Evolutionary conservation across 2,113 vertebrate species (phyloP).

Genomic region (Ageneiosus marmoratus): DNA sequence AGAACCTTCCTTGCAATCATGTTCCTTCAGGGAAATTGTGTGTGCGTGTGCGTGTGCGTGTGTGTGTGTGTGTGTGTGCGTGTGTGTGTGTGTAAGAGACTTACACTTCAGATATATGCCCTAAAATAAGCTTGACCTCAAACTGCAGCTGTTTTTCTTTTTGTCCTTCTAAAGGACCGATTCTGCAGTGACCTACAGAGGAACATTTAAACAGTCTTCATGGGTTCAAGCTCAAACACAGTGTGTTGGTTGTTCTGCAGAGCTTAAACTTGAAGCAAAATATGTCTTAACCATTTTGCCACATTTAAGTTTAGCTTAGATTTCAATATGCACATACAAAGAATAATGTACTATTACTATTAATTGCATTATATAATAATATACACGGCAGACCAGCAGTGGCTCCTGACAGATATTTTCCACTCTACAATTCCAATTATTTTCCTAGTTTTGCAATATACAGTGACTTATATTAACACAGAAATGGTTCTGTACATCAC

Average conservation of each 20-base stretch:
- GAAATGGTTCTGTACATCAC: not conserved
- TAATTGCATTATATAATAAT: not conserved
- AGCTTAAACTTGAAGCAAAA: not conserved
- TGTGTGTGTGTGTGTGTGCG: not conserved
- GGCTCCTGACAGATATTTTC: not conserved
- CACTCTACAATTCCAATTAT: not conserved
- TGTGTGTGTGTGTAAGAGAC: not conserved
- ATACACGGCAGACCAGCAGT: not conserved
- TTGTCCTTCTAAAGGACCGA: not conserved
- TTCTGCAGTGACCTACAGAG: slow-evolving; percentile 26
- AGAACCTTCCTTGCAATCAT: slow-evolving; percentile 13
- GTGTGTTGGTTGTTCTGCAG: not conserved
- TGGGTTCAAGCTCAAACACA: slow-evolving; percentile 2
- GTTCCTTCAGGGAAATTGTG: slow-evolving; percentile 29
- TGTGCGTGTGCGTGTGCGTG: slow-evolving; percentile 24
- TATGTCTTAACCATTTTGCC: not conserved
- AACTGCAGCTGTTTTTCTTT: slow-evolving; percentile 21
- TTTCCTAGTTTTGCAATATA: not conserved
- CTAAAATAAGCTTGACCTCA: slow-evolving; percentile 28
- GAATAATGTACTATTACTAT: not conserved
- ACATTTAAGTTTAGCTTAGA: not conserved
- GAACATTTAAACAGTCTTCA: slow-evolving; percentile 17
- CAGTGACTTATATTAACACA: not conserved
- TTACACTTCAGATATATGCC: slow-evolving; percentile 3
- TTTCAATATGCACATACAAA: not conserved